phyloP scores from a whole-genome alignment of 2,113 vertebrate species.

The Malaclemys terrapin region DNA sequence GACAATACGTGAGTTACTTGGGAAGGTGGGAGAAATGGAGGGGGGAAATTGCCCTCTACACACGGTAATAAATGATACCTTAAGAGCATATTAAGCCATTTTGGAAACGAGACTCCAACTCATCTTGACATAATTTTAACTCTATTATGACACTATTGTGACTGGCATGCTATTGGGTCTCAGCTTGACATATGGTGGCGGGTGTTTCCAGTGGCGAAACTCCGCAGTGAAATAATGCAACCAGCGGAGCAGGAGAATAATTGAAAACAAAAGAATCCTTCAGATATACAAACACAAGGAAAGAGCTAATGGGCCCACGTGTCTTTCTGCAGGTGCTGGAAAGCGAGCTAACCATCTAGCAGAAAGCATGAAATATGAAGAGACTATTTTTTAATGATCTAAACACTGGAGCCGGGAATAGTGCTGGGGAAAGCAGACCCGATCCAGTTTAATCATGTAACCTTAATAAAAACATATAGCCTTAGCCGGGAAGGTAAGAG shows the following conservation, averaged over 20 bases:
- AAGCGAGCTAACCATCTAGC: slow-evolving; percentile 3
- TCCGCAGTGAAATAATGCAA: slow-evolving; percentile 69
- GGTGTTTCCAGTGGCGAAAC: slow-evolving; percentile 58
- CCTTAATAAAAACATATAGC: slow-evolving; percentile 62
- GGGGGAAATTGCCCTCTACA: rapidly evolving
- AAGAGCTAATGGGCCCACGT: not conserved
- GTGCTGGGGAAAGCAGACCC: slow-evolving; percentile 16
- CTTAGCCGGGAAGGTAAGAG: not conserved
- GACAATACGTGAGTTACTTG: rapidly evolving
- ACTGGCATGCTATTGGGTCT: slow-evolving; percentile 25
- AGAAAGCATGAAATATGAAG: slow-evolving; percentile 23
- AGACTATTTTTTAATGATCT: slow-evolving; percentile 16
- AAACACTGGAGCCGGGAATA: slow-evolving; percentile 7
- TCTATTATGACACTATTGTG: slow-evolving; percentile 62
- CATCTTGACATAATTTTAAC: slow-evolving; percentile 29
- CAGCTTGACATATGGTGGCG: slow-evolving; percentile 77
- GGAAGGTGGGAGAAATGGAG: not conserved
- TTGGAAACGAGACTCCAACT: slow-evolving; percentile 18
- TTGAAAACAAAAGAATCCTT: slow-evolving; percentile 76
- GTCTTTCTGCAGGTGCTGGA: slow-evolving; percentile 19
- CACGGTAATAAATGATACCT: not conserved
- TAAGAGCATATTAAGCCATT: slow-evolving; percentile 61
- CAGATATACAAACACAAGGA: slow-evolving; percentile 15
- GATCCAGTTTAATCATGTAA: slow-evolving; percentile 18
- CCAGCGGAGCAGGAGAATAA: slow-evolving; percentile 61